Percentiles rank a stretch among this genome's conserved stretches.
These are phyloP conservation scores for Cygnus buccinator DNA, from an alignment of 2,113 vertebrate species.

Conservation along the genomic window DNA sequence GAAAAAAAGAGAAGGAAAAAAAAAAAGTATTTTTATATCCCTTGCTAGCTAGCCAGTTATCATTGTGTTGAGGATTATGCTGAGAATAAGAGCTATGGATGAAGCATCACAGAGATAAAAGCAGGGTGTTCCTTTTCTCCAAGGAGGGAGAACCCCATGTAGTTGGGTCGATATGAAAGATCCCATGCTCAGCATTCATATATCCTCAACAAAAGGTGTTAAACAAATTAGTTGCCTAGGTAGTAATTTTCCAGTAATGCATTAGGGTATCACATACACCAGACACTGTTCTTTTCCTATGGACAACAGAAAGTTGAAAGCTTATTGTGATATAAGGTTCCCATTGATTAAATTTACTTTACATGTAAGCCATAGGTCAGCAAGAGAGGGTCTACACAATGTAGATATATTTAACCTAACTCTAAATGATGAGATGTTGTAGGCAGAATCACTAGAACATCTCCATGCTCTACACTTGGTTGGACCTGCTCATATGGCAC, in stretches of 20 bases:
- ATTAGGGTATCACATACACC: background rate
- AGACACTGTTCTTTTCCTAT: background rate
- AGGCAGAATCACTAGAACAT: background rate
- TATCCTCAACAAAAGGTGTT: background rate
- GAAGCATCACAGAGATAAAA: background rate
- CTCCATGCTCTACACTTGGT: background rate
- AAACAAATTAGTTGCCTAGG: background rate
- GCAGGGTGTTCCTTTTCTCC: background rate
- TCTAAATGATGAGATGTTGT: background rate
- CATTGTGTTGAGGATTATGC: background rate
- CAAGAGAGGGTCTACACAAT: background rate
- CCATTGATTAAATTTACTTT: background rate
- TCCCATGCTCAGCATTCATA: background rate
- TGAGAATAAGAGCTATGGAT: background rate
- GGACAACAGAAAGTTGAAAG: background rate
- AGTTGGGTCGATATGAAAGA: background rate
- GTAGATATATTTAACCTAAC: background rate
- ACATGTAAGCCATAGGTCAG: background rate
- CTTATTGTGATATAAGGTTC: background rate
- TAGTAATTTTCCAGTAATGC: background rate
- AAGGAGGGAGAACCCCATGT: background rate
- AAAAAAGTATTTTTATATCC: background rate
- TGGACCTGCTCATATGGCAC: background rate
- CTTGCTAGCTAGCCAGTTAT: background rate
- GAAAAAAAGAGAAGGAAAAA: background rate